A percentile compares a stretch with the other conserved stretches of the same genome.
These are phyloP conservation scores for Falco cherrug DNA, from an alignment of 2,797 vertebrate species.

Conservation along the genomic window DNA sequence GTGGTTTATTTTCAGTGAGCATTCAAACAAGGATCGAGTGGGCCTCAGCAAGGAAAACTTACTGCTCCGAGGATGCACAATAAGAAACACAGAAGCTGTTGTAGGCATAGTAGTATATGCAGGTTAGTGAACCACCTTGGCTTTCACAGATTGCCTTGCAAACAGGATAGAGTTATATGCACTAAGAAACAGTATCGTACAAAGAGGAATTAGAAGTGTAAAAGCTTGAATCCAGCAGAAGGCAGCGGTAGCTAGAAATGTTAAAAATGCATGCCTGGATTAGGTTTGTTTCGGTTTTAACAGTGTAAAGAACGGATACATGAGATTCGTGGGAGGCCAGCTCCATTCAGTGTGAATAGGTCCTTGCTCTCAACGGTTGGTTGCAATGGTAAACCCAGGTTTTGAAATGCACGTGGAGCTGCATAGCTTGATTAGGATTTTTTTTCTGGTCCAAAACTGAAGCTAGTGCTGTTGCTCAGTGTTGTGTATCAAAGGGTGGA, in stretches of 20 bases:
- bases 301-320: neutral
- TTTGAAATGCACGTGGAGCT: neutral
- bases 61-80: slow-evolving; percentile 91
- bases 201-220: neutral
- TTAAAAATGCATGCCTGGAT: neutral
- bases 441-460: neutral
- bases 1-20: slow-evolving; percentile 78
- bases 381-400: neutral
- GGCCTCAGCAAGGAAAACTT: slow-evolving; percentile 91
- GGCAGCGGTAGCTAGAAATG: neutral
- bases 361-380: neutral
- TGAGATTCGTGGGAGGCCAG: neutral
- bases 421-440: neutral
- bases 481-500: neutral
- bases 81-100: slow-evolving; percentile 92
- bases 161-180: neutral
- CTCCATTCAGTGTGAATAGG: neutral
- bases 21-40: slow-evolving; percentile 81
- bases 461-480: neutral
- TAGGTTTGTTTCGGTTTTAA: neutral
- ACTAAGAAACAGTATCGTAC: neutral
- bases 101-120: slow-evolving; percentile 95
- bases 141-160: neutral
- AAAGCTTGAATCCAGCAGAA: neutral
- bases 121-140: slow-evolving; percentile 76